A percentile compares a stretch with the other conserved stretches of the same genome.
These are phyloP conservation scores for Bujurquina vittata DNA, from an alignment of 2,113 vertebrate genomes.

Conservation along the genomic window DNA sequence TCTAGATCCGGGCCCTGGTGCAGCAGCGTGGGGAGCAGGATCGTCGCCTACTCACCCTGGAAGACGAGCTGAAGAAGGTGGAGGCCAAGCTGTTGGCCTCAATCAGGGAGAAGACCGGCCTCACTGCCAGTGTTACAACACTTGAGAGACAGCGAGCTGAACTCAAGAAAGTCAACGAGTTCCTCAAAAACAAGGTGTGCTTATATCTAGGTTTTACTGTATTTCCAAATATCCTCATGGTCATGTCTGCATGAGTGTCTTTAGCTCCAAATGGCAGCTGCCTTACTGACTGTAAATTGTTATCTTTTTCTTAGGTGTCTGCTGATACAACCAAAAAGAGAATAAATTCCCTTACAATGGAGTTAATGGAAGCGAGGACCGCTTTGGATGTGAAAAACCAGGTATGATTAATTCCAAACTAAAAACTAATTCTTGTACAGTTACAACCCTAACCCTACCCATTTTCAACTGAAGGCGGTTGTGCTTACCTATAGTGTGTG, in stretches of 20 bases:
- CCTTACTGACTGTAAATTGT: background rate
- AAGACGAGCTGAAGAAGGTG: slow-evolving; percentile 86
- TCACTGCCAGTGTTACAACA: slow-evolving; percentile 84
- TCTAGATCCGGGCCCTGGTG: slow-evolving; percentile 87
- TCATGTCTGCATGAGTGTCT: background rate
- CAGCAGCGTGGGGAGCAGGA: slow-evolving; percentile 89
- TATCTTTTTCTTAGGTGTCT: slow-evolving; percentile 80
- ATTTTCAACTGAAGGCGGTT: background rate
- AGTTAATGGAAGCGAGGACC: slow-evolving; percentile 90
- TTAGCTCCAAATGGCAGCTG: background rate
- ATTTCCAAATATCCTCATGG: fast-evolving
- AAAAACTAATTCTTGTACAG: slow-evolving; percentile 15
- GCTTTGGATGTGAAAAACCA: slow-evolving; percentile 87
- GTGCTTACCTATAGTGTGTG: background rate
- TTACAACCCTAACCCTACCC: too few relatives aligned
- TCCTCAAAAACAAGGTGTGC: slow-evolving; percentile 91
- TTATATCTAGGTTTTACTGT: background rate
- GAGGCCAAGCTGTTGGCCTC: slow-evolving; percentile 87
- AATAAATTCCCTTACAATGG: slow-evolving; percentile 87
- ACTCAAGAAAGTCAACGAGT: slow-evolving; percentile 87
- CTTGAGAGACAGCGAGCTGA: slow-evolving; percentile 89
- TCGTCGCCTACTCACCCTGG: slow-evolving; percentile 81
- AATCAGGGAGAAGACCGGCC: slow-evolving; percentile 88
- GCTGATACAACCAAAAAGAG: slow-evolving; percentile 89
- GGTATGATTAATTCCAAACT: slow-evolving; percentile 53